Evolutionary conservation across 2,888 invertebrate species (phyloP), one percentile per base, ranked within the genome.

Genomic region (Sipunculus nudus): DNA sequence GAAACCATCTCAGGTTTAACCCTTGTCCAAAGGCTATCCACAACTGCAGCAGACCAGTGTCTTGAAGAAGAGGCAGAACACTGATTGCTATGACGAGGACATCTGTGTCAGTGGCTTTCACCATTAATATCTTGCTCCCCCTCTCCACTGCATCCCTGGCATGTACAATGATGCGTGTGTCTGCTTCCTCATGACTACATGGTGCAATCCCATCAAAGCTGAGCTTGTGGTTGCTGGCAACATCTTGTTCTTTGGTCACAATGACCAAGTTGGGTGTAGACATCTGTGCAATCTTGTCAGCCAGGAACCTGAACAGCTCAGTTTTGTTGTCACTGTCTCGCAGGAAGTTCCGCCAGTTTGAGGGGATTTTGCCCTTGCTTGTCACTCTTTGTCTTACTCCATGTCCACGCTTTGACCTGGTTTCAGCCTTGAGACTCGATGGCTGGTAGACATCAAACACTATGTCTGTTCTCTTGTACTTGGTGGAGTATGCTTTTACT

Each of bases 1-100:
- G 65, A 49, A 73, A 63, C 61, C 64, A 71, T 19, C 64, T 25
- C 8, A 60, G 13, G 23, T 56, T 48, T 21, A 39, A 10, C 8
- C 67, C 54, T 52, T 59, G 43, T 6, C 67, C 72, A 60, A 73
- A 71, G 1, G 59, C 59, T 25, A 61, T 25, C 66, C 67, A 72
- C 40, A 69, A 10, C 26, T 66, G 46, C 40, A 64, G 41, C 3
- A 63, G 48, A 23, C 59, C 63, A n/a, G 54, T 5, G 13, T 39
- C 54, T 25, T 56, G 28, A 2, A 65, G 53, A 23, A 28, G 3
- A 23, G 54, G 54, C 19, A 50, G 21, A 29, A 32, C 43, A 46
- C 25, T 31, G n/a, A 54, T 25, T 23, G 61, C 58, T 23, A 61
- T 61, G 19, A 56, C 55, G 0, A 60, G 3, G 10, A 59, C 21